Conservation (phyloP, 2,888 invertebrate species). For the Hedychridium roseum region DNA sequence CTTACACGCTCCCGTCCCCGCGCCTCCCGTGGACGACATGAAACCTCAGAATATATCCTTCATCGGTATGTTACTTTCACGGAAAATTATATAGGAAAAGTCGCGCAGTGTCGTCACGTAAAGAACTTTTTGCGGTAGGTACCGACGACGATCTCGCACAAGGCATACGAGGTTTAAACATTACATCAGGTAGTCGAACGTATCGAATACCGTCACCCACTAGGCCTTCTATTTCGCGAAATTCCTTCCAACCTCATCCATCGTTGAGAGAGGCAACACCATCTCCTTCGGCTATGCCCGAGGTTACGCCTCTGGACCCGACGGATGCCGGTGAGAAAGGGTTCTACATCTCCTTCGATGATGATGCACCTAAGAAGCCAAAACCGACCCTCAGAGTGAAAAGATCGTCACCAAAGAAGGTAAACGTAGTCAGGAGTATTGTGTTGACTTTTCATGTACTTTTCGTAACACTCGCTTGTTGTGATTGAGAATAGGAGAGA, state of each 20-base stretch:
- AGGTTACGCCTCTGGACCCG: conserved; percentile 64
- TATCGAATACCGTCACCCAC: conserved; percentile 91
- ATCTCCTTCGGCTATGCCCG: conserved; percentile 62
- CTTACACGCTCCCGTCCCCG: conserved; percentile 70
- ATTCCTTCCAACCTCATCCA: conserved; percentile 73
- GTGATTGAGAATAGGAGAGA: conserved; percentile 43
- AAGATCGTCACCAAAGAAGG: conserved; percentile 80
- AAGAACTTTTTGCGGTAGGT: conserved; percentile 36
- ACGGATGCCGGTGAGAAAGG: conserved; percentile 74
- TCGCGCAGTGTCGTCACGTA: too few relatives aligned
- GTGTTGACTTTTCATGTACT: not conserved
- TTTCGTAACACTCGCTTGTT: not conserved
- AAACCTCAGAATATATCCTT: conserved; percentile 93
- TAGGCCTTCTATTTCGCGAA: conserved; percentile 74
- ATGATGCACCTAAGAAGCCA: conserved; percentile 85
- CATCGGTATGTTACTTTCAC: conserved; percentile 70
- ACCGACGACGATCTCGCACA: conserved; percentile 65
- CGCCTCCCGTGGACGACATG: conserved; percentile 84
- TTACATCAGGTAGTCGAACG: conserved; percentile 86
- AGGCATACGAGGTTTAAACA: conserved; percentile 80
- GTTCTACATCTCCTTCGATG: conserved; percentile 94
- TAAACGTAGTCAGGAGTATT: conserved; percentile 54
- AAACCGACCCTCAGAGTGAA: conserved; percentile 86
- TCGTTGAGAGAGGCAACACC: conserved; percentile 58
- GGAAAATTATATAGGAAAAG: conserved; percentile 4